Evolutionary conservation across 2,888 invertebrate species (phyloP).

Genomic region (Athripsodes cinereus): DNA sequence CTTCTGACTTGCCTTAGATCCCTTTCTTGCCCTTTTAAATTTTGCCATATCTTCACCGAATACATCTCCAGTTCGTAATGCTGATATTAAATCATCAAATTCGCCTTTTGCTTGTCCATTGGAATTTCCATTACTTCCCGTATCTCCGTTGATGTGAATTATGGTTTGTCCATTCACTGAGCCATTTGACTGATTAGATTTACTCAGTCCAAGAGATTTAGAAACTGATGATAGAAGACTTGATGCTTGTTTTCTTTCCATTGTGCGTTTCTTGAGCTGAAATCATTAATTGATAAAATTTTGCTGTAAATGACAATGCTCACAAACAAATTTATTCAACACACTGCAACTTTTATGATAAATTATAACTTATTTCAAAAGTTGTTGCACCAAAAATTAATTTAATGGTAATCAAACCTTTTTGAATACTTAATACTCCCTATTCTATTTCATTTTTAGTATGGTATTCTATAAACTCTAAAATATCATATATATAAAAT

Average conservation of each 20-base stretch:
- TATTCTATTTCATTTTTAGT: too few relatives aligned
- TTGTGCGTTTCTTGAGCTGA: constrained; percentile 75
- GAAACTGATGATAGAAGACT: constrained; percentile 71
- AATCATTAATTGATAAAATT: constrained; percentile 10
- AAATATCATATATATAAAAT: too few relatives aligned
- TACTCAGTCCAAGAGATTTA: constrained; percentile 59
- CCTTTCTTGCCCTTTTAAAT: constrained; percentile 53
- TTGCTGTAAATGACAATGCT: too few relatives aligned
- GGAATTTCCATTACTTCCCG: constrained; percentile 36
- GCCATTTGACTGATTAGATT: constrained; percentile 55
- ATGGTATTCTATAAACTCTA: too few relatives aligned
- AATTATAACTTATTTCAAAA: too few relatives aligned
- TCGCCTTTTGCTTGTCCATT: constrained; percentile 71
- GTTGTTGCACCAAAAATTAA: too few relatives aligned
- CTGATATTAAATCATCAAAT: constrained; percentile 94
- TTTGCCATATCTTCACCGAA: constrained; percentile 95
- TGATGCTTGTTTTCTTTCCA: constrained; percentile 79
- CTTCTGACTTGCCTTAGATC: constrained; percentile 42
- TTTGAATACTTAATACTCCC: too few relatives aligned
- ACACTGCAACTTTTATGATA: too few relatives aligned
- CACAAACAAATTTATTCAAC: too few relatives aligned
- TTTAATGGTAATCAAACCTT: too few relatives aligned
- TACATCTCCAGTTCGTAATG: constrained; percentile 88
- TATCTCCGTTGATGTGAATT: constrained; percentile 30
- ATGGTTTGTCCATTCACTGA: constrained; percentile 33